Evolutionary conservation across 2,888 invertebrate genomes (phyloP).

Genomic region (Oxyteleia sp.): DNA sequence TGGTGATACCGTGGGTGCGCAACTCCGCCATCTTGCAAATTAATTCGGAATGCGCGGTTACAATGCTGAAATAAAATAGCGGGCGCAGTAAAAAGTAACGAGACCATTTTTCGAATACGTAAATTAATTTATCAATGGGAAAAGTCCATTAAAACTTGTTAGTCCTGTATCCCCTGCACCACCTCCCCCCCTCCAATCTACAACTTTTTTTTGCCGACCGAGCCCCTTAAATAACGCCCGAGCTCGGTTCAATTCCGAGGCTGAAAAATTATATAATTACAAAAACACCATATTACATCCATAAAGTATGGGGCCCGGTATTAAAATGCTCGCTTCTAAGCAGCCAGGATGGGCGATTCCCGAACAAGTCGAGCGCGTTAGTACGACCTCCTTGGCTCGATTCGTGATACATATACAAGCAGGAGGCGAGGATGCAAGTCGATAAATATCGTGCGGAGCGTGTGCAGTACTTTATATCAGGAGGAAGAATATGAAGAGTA

Average conservation of each 20-base stretch:
- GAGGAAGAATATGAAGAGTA: slow-evolving; percentile 68
- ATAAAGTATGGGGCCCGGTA: slow-evolving; percentile 23
- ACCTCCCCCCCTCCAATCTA: no score
- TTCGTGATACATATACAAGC: slow-evolving; percentile 66
- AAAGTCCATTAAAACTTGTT: slow-evolving; percentile 29
- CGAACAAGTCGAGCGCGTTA: slow-evolving; percentile 60
- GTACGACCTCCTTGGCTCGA: slow-evolving; percentile 54
- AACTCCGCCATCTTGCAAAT: slow-evolving; percentile 30
- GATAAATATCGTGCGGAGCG: slow-evolving; percentile 82
- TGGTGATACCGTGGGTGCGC: slow-evolving; percentile 55
- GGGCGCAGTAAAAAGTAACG: slow-evolving; percentile 11
- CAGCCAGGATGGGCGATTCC: slow-evolving; percentile 36
- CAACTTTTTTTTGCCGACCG: slow-evolving; percentile 1
- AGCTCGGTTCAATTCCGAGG: slow-evolving; percentile 1
- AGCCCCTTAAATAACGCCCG: slow-evolving; percentile 2
- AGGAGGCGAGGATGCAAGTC: slow-evolving; percentile 76
- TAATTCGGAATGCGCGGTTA: slow-evolving; percentile 7
- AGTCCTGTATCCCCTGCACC: slow-evolving; percentile 20
- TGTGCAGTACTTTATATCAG: slow-evolving; percentile 64
- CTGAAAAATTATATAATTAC: slow-evolving; percentile 43
- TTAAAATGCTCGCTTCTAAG: slow-evolving; percentile 37
- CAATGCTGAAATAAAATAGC: slow-evolving; percentile 12
- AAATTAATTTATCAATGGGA: slow-evolving; percentile 5
- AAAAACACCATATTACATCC: slow-evolving; percentile 24
- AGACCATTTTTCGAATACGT: not conserved